A percentile compares a stretch with the other conserved stretches of the same genome.
These are phyloP conservation scores for Galbula dea DNA, from an alignment of 2,113 vertebrate genomes.

Conservation along the genomic window DNA sequence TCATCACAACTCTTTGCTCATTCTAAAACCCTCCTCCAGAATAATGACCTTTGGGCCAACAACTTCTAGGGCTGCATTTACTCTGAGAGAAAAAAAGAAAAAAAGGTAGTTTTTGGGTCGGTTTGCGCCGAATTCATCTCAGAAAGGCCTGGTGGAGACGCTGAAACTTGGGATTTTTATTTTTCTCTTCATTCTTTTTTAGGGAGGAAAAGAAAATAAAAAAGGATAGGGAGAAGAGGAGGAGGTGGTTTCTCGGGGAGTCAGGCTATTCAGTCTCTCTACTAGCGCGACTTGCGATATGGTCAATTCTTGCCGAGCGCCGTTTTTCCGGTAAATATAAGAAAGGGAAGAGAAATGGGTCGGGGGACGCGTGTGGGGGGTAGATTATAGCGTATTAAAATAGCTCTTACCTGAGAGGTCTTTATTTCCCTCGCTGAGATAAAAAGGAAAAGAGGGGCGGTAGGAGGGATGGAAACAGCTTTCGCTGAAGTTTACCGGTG, in stretches of 20 bases:
- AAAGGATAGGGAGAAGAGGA: background rate
- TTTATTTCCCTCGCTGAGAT: constrained; percentile 17
- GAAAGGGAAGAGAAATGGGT: too few species aligned
- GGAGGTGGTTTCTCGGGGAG: background rate
- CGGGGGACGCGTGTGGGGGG: background rate
- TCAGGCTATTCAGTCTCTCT: background rate
- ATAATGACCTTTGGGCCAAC: constrained; percentile 74
- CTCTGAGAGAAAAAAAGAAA: too few species aligned
- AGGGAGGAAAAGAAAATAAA: too few species aligned
- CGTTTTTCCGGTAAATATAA: background rate
- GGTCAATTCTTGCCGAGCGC: background rate
- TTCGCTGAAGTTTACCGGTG: background rate
- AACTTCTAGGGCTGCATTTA: constrained; percentile 75
- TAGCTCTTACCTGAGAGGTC: constrained; percentile 43
- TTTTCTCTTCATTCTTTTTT: background rate
- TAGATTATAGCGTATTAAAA: background rate
- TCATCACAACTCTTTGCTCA: constrained; percentile 78
- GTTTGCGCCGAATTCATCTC: constrained; percentile 55
- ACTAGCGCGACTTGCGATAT: background rate
- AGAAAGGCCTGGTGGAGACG: constrained; percentile 36
- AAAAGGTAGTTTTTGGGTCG: constrained; percentile 48
- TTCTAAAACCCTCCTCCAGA: constrained; percentile 78
- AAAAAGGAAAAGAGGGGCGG: background rate
- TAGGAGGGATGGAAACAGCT: background rate
- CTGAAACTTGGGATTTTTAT: too few species aligned